phyloP scores from a whole-genome alignment of 1,140 invertebrate species.

The Drosophila miranda region DNA sequence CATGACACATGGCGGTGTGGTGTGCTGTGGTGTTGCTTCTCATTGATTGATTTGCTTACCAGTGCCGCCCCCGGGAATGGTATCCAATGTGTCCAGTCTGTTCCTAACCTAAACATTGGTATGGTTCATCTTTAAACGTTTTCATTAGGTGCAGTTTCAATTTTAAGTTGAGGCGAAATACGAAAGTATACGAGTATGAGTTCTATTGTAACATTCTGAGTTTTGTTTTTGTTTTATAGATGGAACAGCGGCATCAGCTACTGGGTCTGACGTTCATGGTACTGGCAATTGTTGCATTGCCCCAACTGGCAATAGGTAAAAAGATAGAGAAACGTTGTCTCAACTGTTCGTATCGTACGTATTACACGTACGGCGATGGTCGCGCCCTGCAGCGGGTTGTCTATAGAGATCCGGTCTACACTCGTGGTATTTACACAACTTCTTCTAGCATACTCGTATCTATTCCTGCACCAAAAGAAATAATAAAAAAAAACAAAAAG shows the following conservation, averaged over 20 bases:
- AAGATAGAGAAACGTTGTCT: slow-evolving; percentile 71
- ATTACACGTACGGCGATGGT: slow-evolving; percentile 72
- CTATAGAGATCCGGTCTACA: slow-evolving; percentile 67
- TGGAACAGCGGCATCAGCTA: slow-evolving; percentile 31
- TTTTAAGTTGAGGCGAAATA: too few species aligned
- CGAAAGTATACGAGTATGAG: too few species aligned
- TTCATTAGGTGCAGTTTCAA: too few species aligned
- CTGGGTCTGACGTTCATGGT: slow-evolving; percentile 50
- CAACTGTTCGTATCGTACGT: slow-evolving; percentile 72
- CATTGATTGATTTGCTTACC: neutral
- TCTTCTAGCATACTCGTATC: neutral
- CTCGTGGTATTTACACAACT: slow-evolving; percentile 66
- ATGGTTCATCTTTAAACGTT: too few species aligned
- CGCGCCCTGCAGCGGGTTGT: slow-evolving; percentile 64
- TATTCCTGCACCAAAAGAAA: slow-evolving; percentile 2
- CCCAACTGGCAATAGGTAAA: slow-evolving; percentile 56
- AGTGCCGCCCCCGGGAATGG: too few species aligned
- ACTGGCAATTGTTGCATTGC: slow-evolving; percentile 44
- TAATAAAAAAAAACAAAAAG: neutral
- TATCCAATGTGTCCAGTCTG: too few species aligned
- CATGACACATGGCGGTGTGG: neutral
- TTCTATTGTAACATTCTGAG: neutral
- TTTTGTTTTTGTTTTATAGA: slow-evolving; percentile 7
- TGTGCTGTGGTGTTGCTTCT: neutral
- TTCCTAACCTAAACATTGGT: too few species aligned